These are phyloP conservation scores for Mythimna ferrago DNA, from an alignment of 2,888 invertebrate species.

Conservation along the genomic window DNA sequence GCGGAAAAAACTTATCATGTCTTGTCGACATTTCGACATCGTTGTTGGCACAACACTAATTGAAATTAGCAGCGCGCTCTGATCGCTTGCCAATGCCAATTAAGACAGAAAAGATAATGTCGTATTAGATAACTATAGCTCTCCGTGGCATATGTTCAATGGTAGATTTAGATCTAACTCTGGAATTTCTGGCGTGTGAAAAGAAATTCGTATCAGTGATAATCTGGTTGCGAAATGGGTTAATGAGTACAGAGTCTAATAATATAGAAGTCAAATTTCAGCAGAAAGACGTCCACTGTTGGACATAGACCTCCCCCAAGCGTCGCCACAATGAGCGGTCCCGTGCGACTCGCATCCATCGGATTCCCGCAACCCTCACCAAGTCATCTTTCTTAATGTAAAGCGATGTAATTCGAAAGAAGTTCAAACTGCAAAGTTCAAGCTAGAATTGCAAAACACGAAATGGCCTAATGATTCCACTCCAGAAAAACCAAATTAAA, in stretches of 20 bases:
- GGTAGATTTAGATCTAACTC: conserved; percentile 43
- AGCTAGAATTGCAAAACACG: background rate
- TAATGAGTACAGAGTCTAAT: conserved; percentile 44
- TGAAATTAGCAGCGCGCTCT: conserved; percentile 69
- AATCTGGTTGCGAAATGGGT: conserved; percentile 40
- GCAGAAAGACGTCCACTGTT: no score
- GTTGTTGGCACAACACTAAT: conserved; percentile 74
- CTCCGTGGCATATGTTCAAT: conserved; percentile 46
- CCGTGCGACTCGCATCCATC: no score
- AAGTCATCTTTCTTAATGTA: no score
- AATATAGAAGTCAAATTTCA: background rate
- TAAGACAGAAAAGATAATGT: conserved; percentile 67
- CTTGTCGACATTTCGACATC: conserved; percentile 67
- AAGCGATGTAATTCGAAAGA: background rate
- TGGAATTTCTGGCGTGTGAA: conserved; percentile 39
- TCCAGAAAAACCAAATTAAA: background rate
- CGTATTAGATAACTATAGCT: conserved; percentile 53
- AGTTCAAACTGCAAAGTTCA: background rate
- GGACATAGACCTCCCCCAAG: no score
- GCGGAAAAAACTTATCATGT: conserved; percentile 66
- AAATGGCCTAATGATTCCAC: background rate
- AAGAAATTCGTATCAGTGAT: conserved; percentile 32
- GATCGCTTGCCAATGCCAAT: conserved; percentile 77
- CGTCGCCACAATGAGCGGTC: no score
- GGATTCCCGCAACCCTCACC: no score